Conservation (phyloP, 2,113 vertebrate genomes). For the Hypocryptadius cinnamomeus region DNA sequence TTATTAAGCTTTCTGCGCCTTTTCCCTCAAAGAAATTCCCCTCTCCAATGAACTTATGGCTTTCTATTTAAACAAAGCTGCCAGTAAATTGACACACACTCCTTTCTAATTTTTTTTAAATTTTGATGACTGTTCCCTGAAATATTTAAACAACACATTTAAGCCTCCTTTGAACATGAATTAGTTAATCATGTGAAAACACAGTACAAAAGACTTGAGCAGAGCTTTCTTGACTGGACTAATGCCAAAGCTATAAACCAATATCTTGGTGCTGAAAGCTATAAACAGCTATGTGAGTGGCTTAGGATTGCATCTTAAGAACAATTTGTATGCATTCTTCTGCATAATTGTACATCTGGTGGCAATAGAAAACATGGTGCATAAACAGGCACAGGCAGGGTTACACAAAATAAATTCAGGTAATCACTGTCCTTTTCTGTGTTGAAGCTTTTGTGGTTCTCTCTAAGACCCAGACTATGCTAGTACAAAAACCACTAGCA, state of each 20-base stretch:
- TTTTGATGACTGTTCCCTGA: not conserved
- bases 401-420: not conserved
- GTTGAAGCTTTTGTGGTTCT: not conserved
- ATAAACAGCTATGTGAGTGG: not conserved
- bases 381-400: not conserved
- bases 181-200: not conserved
- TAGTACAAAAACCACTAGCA: not conserved
- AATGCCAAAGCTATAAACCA: conserved; percentile 6
- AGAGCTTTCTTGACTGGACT: not conserved
- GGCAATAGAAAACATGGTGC: not conserved
- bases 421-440: not conserved
- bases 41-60: not conserved
- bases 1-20: not conserved
- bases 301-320: not conserved
- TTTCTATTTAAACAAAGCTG: not conserved
- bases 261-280: not conserved
- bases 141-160: not conserved
- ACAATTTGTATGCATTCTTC: conserved; percentile 17
- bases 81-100: not conserved
- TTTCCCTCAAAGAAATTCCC: not conserved
- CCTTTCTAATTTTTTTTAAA: not conserved
- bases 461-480: not conserved
- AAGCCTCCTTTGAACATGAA: not conserved
- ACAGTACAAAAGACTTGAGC: not conserved
- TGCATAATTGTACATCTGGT: conserved; percentile 2